These are phyloP conservation scores for Melinaea menophilus DNA, from an alignment of 2,888 invertebrate genomes.

Conservation along the genomic window DNA sequence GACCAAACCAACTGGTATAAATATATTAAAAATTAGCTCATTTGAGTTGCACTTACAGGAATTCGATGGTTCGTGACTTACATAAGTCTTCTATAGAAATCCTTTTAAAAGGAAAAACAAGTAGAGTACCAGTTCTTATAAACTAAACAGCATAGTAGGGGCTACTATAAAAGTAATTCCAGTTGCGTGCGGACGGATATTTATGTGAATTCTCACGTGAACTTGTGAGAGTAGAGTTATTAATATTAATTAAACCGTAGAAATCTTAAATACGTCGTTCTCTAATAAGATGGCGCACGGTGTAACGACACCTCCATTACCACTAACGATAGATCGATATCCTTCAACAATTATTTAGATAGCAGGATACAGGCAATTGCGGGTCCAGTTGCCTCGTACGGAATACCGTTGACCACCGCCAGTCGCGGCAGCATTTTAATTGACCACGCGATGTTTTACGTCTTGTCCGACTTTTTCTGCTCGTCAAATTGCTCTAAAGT, in stretches of 20 bases:
- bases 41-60: too few species aligned
- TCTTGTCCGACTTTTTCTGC: conserved; percentile 71
- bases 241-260: conserved; percentile 23
- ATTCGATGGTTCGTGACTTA: too few species aligned
- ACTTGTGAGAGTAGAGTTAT: not conserved
- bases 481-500: conserved; percentile 76
- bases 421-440: conserved; percentile 72
- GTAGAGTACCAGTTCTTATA: too few species aligned
- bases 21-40: too few species aligned
- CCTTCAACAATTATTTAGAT: conserved; percentile 49
- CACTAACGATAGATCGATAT: conserved; percentile 41
- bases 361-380: conserved; percentile 66
- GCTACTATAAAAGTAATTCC: too few species aligned
- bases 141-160: too few species aligned
- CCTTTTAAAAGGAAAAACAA: too few species aligned
- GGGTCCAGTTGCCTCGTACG: conserved; percentile 33
- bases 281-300: conserved; percentile 21
- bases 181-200: not conserved
- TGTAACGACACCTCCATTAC: conserved; percentile 28
- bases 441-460: conserved; percentile 74
- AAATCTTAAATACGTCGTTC: conserved; percentile 17
- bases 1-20: too few species aligned
- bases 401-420: conserved; percentile 48
- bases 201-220: conserved; percentile 8
- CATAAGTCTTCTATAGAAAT: too few species aligned